Percentiles rank a stretch among this genome's conserved stretches.
Conservation (phyloP, 2,888 invertebrate species). For the Ormyrus labotus region DNA sequence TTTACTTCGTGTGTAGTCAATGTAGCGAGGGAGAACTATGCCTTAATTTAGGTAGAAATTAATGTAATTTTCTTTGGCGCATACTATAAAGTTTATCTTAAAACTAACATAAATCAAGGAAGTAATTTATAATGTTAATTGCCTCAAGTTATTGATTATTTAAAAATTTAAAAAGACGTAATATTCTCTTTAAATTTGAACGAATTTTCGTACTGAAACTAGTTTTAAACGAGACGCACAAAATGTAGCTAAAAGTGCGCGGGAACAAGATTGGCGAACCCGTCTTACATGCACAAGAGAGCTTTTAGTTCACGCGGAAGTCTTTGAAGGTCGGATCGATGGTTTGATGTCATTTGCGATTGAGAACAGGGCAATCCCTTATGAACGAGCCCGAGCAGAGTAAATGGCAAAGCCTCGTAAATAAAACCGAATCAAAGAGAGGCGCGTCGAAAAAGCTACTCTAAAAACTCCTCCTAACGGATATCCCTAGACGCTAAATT, state of each 20-base stretch:
- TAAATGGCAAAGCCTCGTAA: slow-evolving; percentile 19
- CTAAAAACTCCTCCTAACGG: too few species aligned
- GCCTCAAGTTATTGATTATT: too few species aligned
- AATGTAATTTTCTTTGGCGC: too few species aligned
- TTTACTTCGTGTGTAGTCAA: too few species aligned
- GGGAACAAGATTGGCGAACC: background rate
- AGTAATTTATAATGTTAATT: too few species aligned
- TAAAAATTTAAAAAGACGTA: too few species aligned
- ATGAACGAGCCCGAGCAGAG: background rate
- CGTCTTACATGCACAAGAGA: slow-evolving; percentile 28
- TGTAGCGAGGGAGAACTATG: too few species aligned
- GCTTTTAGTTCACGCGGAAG: slow-evolving; percentile 53
- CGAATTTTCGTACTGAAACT: background rate
- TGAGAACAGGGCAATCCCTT: slow-evolving; percentile 52
- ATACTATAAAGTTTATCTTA: too few species aligned
- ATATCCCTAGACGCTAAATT: too few species aligned
- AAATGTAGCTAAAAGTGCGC: background rate
- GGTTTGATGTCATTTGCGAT: slow-evolving; percentile 54
- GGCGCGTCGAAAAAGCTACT: background rate
- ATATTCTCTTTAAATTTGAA: too few species aligned
- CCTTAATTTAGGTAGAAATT: too few species aligned
- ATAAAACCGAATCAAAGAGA: slow-evolving; percentile 24
- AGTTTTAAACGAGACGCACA: background rate
- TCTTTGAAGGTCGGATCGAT: slow-evolving; percentile 56
- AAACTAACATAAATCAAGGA: too few species aligned